A percentile compares a stretch with the other conserved stretches of the same genome.
Conservation (phyloP, 2,888 invertebrate genomes). For the Eupithecia pulchellata region DNA sequence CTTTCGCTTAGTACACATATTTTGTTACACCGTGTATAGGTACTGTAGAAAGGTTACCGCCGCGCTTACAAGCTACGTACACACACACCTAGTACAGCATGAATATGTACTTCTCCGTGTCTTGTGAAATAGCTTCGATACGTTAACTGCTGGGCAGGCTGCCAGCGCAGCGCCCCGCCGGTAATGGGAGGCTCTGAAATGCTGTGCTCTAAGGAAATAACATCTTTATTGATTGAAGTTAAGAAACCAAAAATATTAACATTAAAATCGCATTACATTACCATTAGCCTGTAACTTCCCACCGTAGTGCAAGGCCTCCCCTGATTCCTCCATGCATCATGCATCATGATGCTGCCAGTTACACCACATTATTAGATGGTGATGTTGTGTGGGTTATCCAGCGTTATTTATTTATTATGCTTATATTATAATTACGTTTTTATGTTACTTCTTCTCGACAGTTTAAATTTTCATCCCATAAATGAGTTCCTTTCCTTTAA, state of each 20-base stretch:
- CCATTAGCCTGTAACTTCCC: too few species aligned
- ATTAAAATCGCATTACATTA: neutral
- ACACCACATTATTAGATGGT: too few species aligned
- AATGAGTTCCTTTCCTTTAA: neutral
- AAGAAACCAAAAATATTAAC: neutral
- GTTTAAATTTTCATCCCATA: too few species aligned
- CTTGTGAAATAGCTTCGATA: conserved; percentile 29
- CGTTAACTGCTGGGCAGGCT: conserved; percentile 29
- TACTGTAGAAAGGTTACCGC: neutral
- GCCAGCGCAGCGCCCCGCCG: neutral
- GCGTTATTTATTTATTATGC: too few species aligned
- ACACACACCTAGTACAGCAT: neutral
- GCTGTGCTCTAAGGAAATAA: neutral
- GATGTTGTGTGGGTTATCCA: too few species aligned
- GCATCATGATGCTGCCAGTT: too few species aligned
- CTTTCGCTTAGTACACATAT: too few species aligned
- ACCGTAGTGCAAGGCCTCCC: too few species aligned
- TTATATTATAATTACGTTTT: too few species aligned
- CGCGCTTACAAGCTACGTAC: conserved; percentile 15
- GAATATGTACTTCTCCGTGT: conserved; percentile 17
- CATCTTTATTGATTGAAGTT: neutral
- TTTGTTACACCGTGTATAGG: too few species aligned
- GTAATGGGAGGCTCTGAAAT: neutral
- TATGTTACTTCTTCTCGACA: too few species aligned
- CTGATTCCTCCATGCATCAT: too few species aligned